Evolutionary conservation across 2,797 vertebrate genomes (phyloP).

Genomic region (Poeciliopsis paucimaculata): DNA sequence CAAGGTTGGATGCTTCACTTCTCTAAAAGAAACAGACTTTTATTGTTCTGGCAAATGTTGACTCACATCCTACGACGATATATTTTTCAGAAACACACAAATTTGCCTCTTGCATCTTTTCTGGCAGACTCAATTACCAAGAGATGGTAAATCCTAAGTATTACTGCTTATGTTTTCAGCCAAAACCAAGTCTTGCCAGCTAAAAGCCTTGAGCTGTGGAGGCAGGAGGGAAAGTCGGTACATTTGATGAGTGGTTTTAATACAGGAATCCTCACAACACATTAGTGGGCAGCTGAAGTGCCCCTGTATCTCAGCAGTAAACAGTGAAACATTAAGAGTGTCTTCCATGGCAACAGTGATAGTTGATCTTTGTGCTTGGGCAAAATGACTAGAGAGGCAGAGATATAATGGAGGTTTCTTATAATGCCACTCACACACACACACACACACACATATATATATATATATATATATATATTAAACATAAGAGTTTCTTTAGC

Average conservation of each 20-base stretch:
- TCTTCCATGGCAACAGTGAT: constrained; percentile 69
- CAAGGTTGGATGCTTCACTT: background rate
- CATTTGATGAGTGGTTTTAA: background rate
- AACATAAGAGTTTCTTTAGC: constrained; percentile 55
- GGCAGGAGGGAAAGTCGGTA: background rate
- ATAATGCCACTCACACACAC: constrained; percentile 51
- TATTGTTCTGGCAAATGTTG: background rate
- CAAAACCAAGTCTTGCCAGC: background rate
- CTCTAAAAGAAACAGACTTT: background rate
- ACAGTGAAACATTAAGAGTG: constrained; percentile 60
- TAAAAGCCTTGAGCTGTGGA: background rate
- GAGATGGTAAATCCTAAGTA: background rate
- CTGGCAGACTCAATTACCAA: background rate
- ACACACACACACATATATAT: too few species aligned
- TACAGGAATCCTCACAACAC: constrained; percentile 37
- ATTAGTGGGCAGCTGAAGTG: background rate
- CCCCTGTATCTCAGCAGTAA: constrained; percentile 41
- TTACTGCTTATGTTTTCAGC: background rate
- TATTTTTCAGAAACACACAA: background rate
- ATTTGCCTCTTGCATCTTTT: background rate
- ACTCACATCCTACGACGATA: background rate
- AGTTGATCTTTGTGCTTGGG: constrained; percentile 58
- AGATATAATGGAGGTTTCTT: constrained; percentile 40
- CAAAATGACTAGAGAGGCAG: constrained; percentile 55
- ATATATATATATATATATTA: constrained; percentile 11